These are phyloP conservation scores for Neosilurus mollespiculum DNA, from an alignment of 2,797 vertebrate species.

Conservation along the genomic window DNA sequence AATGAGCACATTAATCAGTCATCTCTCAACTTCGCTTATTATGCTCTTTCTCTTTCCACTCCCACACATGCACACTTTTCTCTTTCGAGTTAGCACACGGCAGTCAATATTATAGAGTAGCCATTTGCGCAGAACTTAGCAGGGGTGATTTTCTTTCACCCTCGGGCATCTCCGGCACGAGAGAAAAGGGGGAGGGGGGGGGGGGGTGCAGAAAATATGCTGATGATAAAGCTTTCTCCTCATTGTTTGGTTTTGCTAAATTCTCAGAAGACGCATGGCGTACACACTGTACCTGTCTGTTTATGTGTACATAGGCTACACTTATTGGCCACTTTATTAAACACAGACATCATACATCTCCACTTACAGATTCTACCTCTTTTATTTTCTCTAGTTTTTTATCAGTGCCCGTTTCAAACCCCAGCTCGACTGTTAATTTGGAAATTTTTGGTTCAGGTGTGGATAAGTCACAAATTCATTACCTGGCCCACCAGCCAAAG, in stretches of 20 bases:
- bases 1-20: slow-evolving; percentile 63
- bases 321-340: neutral
- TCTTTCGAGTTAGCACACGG: slow-evolving; percentile 31
- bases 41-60: neutral
- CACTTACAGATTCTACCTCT: neutral
- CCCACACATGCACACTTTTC: neutral
- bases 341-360: neutral
- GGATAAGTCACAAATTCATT: neutral
- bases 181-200: neutral
- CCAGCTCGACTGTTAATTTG: neutral
- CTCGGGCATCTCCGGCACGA: slow-evolving; percentile 52
- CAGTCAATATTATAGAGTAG: slow-evolving; percentile 49
- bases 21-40: slow-evolving; percentile 24
- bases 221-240: slow-evolving; percentile 8
- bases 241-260: neutral
- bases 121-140: slow-evolving; percentile 62
- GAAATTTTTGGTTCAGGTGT: neutral
- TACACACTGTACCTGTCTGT: neutral
- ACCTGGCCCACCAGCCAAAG: neutral
- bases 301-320: neutral
- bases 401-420: neutral
- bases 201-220: slow-evolving; percentile 5
- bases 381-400: neutral
- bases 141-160: slow-evolving; percentile 59
- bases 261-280: neutral